Evolutionary conservation across 92 coral and sea anemone genomes (phyloP), one percentile per base, ranked within the genome.

Genomic region (Palythoa grandis): DNA sequence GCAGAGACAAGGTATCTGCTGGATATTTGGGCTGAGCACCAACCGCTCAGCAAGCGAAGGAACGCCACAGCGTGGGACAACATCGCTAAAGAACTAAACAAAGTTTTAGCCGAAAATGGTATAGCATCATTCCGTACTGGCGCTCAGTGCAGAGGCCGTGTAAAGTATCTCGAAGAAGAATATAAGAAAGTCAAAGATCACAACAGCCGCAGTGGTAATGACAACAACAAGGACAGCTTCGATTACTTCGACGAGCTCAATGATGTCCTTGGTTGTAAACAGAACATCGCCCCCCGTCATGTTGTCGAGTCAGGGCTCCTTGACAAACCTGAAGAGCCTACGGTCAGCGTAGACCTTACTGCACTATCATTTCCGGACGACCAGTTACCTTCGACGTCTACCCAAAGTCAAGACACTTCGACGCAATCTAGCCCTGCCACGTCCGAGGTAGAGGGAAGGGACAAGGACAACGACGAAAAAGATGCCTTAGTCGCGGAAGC

Each of bases 41-140:
- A 72, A 19, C 83, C 87, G 16, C 47, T 87, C 82, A 87, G 93
- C 76, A 91, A 91, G 84, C 74, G 72, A 54, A 85, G 88, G 77
- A 92, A 92, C 60, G 43, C 74, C 85, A 78, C 58, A 17, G 83
- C 82, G 72, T 91, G 84, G 92, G 90, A 86, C 10, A 19, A 88
- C 17, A 91, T 86, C 7, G 90, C 92, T 14, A 89, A 89, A 56
- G 71, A 92, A 70, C 70, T 91, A 54, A 88, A 85, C 52, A 83
- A 75, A 75, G 71, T 74, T 17, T 74, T 88, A 37, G 83, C 76
- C 58, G 86, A 83, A 39, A 89, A 89, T 53, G 90, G 88, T 50
- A 86, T 91, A 19, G 61, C 70, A 73, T 52, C 72, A 75, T 88
- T 48, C 94, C 76, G 88, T 63, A 91, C 88, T 85, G 94, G 90